Conservation (phyloP, 2,888 invertebrate genomes). For the Hipparchia sbordonii region DNA sequence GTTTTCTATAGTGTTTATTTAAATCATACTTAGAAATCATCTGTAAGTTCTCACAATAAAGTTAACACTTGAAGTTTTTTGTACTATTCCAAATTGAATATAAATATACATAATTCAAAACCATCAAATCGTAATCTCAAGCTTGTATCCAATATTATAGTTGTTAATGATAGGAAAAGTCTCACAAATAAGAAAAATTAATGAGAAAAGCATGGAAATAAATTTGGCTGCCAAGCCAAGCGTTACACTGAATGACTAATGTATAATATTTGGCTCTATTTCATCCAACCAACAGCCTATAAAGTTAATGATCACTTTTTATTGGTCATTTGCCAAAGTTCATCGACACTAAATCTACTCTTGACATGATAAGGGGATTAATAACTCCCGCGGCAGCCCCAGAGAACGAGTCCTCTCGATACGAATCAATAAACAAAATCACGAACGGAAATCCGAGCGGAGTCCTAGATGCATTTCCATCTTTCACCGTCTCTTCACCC, state of each 20-base stretch:
- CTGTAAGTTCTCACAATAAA: background rate
- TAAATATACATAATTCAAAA: background rate
- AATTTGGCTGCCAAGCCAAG: conserved; percentile 6
- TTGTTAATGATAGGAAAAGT: conserved; percentile 1
- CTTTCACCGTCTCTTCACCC: conserved; percentile 81
- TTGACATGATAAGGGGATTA: conserved; percentile 72
- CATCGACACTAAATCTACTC: conserved; percentile 64
- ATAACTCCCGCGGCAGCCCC: conserved; percentile 60
- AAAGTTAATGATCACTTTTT: conserved; percentile 58
- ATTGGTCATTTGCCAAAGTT: conserved; percentile 56
- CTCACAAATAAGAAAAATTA: conserved; percentile 2
- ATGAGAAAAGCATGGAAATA: conserved; percentile 11
- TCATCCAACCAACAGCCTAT: conserved; percentile 11
- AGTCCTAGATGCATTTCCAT: conserved; percentile 82
- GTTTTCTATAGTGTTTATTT: background rate
- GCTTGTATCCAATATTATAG: background rate
- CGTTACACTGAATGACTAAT: conserved; percentile 8
- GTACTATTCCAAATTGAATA: no score
- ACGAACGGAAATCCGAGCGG: conserved; percentile 80
- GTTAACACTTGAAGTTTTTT: background rate
- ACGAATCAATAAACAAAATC: conserved; percentile 82
- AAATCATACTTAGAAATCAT: background rate
- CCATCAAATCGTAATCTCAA: background rate
- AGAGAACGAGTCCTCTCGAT: conserved; percentile 61
- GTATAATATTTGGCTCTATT: conserved; percentile 6